Evolutionary conservation across 2,888 invertebrate genomes (phyloP).

Genomic region (Meteorus colon): DNA sequence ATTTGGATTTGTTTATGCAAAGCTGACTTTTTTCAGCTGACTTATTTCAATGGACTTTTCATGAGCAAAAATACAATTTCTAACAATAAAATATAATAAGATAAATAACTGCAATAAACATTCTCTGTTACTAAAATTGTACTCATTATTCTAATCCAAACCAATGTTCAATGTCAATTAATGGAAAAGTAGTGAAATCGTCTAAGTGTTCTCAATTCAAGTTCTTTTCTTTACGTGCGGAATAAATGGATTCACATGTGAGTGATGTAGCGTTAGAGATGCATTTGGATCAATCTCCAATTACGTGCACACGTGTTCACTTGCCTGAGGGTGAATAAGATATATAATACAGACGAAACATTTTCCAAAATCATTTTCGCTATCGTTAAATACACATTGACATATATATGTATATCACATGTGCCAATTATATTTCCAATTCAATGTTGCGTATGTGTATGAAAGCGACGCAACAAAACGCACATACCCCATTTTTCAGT

Average conservation of each 20-base stretch:
- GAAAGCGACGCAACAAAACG: slow-evolving; percentile 25
- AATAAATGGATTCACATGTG: neutral
- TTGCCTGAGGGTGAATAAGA: neutral
- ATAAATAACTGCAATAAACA: too few relatives aligned
- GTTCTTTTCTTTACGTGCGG: neutral
- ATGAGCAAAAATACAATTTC: too few relatives aligned
- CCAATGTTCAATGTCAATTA: too few relatives aligned
- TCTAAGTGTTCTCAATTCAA: too few relatives aligned
- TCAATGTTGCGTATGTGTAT: slow-evolving; percentile 14
- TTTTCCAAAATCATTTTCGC: neutral
- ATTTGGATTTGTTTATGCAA: too few relatives aligned
- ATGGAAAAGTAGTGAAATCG: too few relatives aligned
- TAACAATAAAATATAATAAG: too few relatives aligned
- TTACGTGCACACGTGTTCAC: neutral
- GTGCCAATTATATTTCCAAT: slow-evolving; percentile 25
- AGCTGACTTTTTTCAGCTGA: too few relatives aligned
- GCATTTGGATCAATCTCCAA: neutral
- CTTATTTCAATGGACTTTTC: too few relatives aligned
- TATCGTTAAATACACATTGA: neutral
- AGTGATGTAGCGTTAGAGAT: neutral
- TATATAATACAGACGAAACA: neutral
- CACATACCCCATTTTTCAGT: slow-evolving; percentile 11
- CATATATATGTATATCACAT: neutral
- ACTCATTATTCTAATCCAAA: too few relatives aligned
- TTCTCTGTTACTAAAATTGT: too few relatives aligned